Percentiles rank a stretch among this genome's conserved stretches.
These are phyloP conservation scores for Sarcophaga carnaria DNA, from an alignment of 2,888 invertebrate species.

Conservation along the genomic window DNA sequence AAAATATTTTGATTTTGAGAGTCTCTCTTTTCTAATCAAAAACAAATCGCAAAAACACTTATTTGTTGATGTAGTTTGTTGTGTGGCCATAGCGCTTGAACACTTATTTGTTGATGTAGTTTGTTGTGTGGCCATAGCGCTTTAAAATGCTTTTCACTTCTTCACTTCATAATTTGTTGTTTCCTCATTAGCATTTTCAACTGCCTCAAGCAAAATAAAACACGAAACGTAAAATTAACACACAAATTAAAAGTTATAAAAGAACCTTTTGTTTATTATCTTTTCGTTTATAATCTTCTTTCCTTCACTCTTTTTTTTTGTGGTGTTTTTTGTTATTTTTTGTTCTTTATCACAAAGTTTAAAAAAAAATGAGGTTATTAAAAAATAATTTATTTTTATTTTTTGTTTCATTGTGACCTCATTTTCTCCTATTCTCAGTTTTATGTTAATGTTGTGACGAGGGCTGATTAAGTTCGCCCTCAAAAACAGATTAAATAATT, in stretches of 20 bases:
- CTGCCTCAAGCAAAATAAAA: constrained; percentile 18
- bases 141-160: constrained; percentile 2
- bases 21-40: too few species aligned
- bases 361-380: not conserved
- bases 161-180: not conserved
- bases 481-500: constrained; percentile 14
- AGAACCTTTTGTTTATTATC: constrained; percentile 26
- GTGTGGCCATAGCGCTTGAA: too few species aligned
- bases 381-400: constrained; percentile 9
- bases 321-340: not conserved
- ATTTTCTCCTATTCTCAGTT: not conserved
- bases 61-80: too few species aligned
- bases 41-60: too few species aligned
- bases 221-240: not conserved
- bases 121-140: too few species aligned
- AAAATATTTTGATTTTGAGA: too few species aligned
- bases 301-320: not conserved
- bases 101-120: too few species aligned
- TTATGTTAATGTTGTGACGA: not conserved
- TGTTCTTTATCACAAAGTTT: too few species aligned
- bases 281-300: constrained; percentile 14
- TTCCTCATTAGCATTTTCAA: constrained; percentile 25
- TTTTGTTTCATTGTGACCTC: constrained; percentile 4
- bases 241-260: not conserved
- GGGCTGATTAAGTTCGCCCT: constrained; percentile 10